These are phyloP conservation scores for Thysanoteuthis rhombus DNA, from an alignment of 2,888 invertebrate species.

Conservation along the genomic window DNA sequence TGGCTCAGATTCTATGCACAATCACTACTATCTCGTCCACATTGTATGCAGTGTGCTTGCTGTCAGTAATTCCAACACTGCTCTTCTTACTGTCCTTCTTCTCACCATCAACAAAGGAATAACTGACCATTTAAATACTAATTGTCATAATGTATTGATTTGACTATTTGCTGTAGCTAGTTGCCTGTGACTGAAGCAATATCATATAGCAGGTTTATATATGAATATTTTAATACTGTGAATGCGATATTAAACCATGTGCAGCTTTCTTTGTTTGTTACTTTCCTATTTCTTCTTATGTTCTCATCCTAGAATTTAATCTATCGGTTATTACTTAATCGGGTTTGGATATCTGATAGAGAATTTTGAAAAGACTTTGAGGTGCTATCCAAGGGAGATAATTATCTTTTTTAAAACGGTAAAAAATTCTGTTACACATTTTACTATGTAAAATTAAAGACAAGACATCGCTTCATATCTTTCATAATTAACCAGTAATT, in stretches of 20 bases:
- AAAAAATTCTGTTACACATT: neutral
- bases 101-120: neutral
- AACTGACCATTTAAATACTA: neutral
- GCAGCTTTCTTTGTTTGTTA: neutral
- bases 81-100: neutral
- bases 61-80: neutral
- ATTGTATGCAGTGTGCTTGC: neutral
- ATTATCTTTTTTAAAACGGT: neutral
- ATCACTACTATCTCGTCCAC: neutral
- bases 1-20: conserved; percentile 12
- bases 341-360: neutral
- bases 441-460: no score
- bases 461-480: no score
- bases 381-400: neutral
- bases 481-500: no score
- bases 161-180: neutral
- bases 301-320: neutral
- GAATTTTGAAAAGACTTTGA: neutral
- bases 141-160: conserved; percentile 1
- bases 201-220: neutral
- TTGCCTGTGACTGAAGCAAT: neutral
- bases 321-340: neutral
- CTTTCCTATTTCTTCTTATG: neutral
- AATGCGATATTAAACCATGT: neutral
- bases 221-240: neutral